Base-by-base conservation (phyloP, 2,113 vertebrate genomes). In the Serinus canaria region DNA sequence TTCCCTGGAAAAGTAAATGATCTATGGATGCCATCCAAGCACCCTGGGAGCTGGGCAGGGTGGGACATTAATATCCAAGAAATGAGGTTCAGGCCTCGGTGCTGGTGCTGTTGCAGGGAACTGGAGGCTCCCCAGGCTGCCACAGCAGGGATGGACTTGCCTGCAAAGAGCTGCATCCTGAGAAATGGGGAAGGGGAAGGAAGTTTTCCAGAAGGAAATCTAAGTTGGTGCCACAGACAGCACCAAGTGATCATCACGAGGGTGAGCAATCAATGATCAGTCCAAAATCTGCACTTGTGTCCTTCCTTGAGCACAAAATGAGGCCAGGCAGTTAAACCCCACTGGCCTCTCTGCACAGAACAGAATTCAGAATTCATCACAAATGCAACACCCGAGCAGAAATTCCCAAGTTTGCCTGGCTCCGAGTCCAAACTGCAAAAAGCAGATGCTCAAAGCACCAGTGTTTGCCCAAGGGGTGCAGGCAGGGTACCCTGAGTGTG, bases 151-250 rank as follows among this genome's bases (percentile, higher is more conserved):
- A 17, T 37, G 37, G 39, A 53, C 4, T 4, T 13, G 28, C 19
- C 62, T 89, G 35, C n/a, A 44, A 79, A 47, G 24, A 15, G 63
- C 64, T 70, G 14, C 19, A 49, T 21, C 70, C 67, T 41, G 53
- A 2, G 1, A 30, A 7, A 6, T 0, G 8, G 31, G 20, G 17
- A 93, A 75, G 31, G 19, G 11, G 37, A 50, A 53, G 7, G 46
- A 69, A 28, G 18, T 28, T 10, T 52, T 33, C 15, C 25, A 66
- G n/a, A 39, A 84, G 49, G 52, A 85, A 89, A 90, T 52, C 41
- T 24, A 43, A 62, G 11, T 1, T 4, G 0, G 20, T 0, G 0
- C 25, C 7, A 2, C 16, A 44, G 14, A 4, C 5, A 30, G n/a
- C 23, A 6, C 35, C 27, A n/a, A 68, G 24, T 7, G 15, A 52